phyloP scores from a whole-genome alignment of 1,140 invertebrate genomes.

The Eciton burchellii region DNA sequence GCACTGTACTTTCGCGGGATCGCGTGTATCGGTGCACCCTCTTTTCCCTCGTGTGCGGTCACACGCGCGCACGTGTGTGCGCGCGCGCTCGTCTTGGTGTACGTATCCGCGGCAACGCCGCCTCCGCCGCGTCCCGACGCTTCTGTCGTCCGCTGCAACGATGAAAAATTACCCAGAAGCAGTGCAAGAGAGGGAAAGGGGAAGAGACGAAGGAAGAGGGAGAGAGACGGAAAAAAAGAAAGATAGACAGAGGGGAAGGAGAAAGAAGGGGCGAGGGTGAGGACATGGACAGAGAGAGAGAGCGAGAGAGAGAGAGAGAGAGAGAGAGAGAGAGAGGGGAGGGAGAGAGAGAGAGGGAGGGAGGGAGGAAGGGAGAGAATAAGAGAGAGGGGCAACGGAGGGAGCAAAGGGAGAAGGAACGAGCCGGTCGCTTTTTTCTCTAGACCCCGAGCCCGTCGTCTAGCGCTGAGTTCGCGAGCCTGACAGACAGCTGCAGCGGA shows the following conservation, averaged over 20 bases:
- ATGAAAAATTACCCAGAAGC: slow-evolving; percentile 85
- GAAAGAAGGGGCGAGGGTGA: slow-evolving; percentile 53
- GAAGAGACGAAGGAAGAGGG: slow-evolving; percentile 15
- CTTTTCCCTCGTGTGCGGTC: slow-evolving; percentile 47
- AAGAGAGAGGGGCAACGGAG: slow-evolving; percentile 29
- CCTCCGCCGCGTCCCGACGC: slow-evolving; percentile 76
- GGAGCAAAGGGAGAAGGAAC: slow-evolving; percentile 61
- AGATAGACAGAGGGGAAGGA: background rate
- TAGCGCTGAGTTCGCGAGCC: slow-evolving; percentile 81
- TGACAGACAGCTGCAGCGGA: slow-evolving; percentile 84
- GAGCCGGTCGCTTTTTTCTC: slow-evolving; percentile 78
- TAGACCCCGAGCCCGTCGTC: slow-evolving; percentile 79
- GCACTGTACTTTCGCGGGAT: slow-evolving; percentile 47
- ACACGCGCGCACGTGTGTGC: slow-evolving; percentile 10
- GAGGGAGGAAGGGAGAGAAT: slow-evolving; percentile 21
- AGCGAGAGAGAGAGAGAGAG: slow-evolving; percentile 60
- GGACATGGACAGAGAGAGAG: slow-evolving; percentile 28
- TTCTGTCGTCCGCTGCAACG: slow-evolving; percentile 82
- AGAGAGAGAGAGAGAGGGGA: slow-evolving; percentile 54
- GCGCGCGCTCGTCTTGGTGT: slow-evolving; percentile 47
- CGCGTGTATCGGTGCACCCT: slow-evolving; percentile 58
- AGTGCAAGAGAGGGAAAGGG: slow-evolving; percentile 73
- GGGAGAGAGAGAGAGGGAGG: slow-evolving; percentile 4
- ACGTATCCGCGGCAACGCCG: slow-evolving; percentile 72
- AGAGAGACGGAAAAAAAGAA: background rate